Evolutionary conservation across 2,888 invertebrate species (phyloP), one percentile per base, ranked within the genome.

Genomic region (Drosophila mulleri): DNA sequence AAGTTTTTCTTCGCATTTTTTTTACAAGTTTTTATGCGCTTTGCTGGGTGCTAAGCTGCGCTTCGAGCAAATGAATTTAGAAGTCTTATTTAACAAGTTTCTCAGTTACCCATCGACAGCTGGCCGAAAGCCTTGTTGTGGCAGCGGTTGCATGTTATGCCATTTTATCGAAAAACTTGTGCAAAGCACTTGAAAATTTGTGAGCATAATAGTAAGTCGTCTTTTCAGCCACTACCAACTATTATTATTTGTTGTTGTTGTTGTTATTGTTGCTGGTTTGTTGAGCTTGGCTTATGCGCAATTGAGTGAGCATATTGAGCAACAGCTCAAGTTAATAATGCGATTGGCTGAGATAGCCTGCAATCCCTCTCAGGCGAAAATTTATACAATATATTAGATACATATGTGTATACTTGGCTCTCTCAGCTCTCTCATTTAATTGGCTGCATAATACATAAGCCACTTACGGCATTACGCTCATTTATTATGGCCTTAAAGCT

Each of bases 31-130:
- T 78, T 80, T 72, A 67, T 75, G 69, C 80, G 80, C 80, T 68
- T 70, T 65, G 37, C 78, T 60, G 88, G 88, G 85, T 88, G 89
- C 82, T 82, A 88, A 84, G 83, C 82, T 89, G 85, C 83, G 80
- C 89, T 80, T 58, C 73, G 54, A 63, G 80, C 77, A 88, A 89
- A 84, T 84, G 84, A 84, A 84, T 84, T 84, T 89, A 85, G 85
- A 89, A 84, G 88, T 89, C 88, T 89, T 89, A 89, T 82, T 89
- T 89, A 89, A 85, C 84, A 89, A 84, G 85, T 85, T 84, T 83
- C 58, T 39, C 54, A 23, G 26, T n/a, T 41, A 14, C 41, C 54
- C 54, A 86, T 86, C 82, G 87, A 78, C 88, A 85, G 86, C 86
- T 77, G 67, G 68, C 57, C 70, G 68, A 78, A 66, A 71, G 79